These are phyloP conservation scores for Whitmania pigra DNA, from an alignment of 1,140 invertebrate genomes.

Conservation along the genomic window DNA sequence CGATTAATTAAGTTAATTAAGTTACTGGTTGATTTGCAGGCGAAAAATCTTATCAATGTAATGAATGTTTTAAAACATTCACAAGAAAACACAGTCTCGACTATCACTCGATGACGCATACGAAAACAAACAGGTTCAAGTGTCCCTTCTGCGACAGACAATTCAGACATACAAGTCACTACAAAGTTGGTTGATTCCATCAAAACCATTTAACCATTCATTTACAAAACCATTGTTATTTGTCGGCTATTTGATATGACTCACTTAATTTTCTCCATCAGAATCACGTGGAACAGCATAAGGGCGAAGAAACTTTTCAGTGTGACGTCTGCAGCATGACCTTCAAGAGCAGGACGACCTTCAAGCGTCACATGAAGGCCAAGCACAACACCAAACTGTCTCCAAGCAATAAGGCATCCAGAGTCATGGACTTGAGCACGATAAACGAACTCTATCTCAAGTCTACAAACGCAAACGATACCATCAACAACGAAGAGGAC, in stretches of 20 bases:
- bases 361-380: slow-evolving; percentile 51
- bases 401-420: slow-evolving; percentile 24
- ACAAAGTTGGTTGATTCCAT: slow-evolving; percentile 39
- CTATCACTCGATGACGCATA: slow-evolving; percentile 57
- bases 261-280: slow-evolving; percentile 22
- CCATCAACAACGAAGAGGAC: too few species aligned
- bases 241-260: background rate
- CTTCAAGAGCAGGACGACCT: slow-evolving; percentile 55
- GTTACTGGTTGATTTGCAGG: slow-evolving; percentile 37
- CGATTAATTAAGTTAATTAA: background rate
- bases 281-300: slow-evolving; percentile 54
- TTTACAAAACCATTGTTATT: background rate
- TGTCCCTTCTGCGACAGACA: slow-evolving; percentile 53
- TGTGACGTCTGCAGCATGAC: slow-evolving; percentile 52
- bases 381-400: slow-evolving; percentile 37
- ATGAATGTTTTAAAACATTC: slow-evolving; percentile 52
- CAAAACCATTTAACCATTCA: too few species aligned
- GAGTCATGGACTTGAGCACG: too few species aligned
- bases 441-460: too few species aligned
- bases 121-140: slow-evolving; percentile 53
- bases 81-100: slow-evolving; percentile 55
- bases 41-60: slow-evolving; percentile 55
- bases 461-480: too few species aligned
- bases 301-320: slow-evolving; percentile 55
- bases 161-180: slow-evolving; percentile 57